Evolutionary conservation across 2,888 invertebrate genomes (phyloP), one percentile per base, ranked within the genome.

Genomic region (Steinernema carpocapsae): DNA sequence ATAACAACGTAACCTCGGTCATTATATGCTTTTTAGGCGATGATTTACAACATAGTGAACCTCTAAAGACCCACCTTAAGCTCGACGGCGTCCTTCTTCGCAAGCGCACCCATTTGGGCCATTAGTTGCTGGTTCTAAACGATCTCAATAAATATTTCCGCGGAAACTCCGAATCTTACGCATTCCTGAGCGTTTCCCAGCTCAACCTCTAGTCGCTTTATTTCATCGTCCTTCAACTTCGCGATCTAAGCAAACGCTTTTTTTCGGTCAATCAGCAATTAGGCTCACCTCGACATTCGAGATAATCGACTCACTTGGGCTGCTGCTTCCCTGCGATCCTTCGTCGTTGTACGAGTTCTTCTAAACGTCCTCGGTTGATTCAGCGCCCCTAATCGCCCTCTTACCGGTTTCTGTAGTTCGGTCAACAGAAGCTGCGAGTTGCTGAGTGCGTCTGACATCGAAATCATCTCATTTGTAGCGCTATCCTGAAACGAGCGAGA

Each of bases 51-150:
- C 64, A 64, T 64, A 24, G 64, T 64, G 29, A 64, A 64, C 64
- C 32, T 29, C 64, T 64, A 52, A 42, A 19, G 14, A 75, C 72
- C 52, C 51, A 82, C 83, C 76, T 81, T 80, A 1, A 78, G 42
- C 14, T 76, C 78, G 14, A 74, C 74, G 32, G 76, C 51, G 46
- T 83, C 81, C 29, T 77, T 76, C 73, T 77, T 78, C 43, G 81
- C 80, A 17, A 81, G 73, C 0, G 72, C 56, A 42, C 80, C 79
- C 59, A 83, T 32, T 73, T 81, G 80, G 52, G 79, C 78, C 70
- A 81, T 83, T 26, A 83, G 76, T 43, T 79, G 76, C 51, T 83
- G 82, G 46, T 83, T 83, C 82, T 83, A 74, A 70, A 76, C 12
- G 64, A 64, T 64, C 32, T 29, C 32, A n/a, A 32, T 64, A 64